Conservation (phyloP, 2,888 invertebrate species). For the Spodoptera littoralis region DNA sequence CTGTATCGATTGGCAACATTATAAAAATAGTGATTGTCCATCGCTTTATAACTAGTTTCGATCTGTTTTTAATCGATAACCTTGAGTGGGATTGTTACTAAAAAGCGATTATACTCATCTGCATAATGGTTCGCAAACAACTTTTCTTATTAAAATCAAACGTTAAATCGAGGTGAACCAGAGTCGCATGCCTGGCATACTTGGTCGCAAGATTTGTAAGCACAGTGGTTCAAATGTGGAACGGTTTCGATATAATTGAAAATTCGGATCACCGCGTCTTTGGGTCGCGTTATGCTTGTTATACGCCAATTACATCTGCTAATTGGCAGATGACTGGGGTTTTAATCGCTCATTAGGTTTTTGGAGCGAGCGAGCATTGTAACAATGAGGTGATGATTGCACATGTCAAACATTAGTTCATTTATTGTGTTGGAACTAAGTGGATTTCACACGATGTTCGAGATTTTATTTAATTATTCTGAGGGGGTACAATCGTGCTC, state of each 20-base stretch:
- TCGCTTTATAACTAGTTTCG: background rate
- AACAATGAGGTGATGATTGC: constrained; percentile 46
- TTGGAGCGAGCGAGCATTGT: constrained; percentile 27
- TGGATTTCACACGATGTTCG: constrained; percentile 31
- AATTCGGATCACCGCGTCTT: constrained; percentile 48
- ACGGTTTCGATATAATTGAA: constrained; percentile 45
- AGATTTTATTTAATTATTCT: background rate
- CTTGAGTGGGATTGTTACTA: constrained; percentile 49
- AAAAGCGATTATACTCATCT: constrained; percentile 63
- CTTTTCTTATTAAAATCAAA: constrained; percentile 74
- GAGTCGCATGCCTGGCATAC: constrained; percentile 66
- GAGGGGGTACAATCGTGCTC: background rate
- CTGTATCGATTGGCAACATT: constrained; percentile 16
- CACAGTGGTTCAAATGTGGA: constrained; percentile 48
- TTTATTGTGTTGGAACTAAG: constrained; percentile 49
- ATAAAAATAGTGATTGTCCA: constrained; percentile 3
- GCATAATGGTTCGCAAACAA: constrained; percentile 65
- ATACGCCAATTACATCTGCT: constrained; percentile 49
- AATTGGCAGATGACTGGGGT: constrained; percentile 50
- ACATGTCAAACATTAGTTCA: constrained; percentile 47
- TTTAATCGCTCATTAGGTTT: constrained; percentile 52
- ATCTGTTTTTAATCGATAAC: constrained; percentile 20
- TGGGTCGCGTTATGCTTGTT: constrained; percentile 42
- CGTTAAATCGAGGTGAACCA: constrained; percentile 74
- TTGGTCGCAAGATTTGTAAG: constrained; percentile 42